Conservation (phyloP, 2,888 invertebrate genomes). For the Osmoderma eremita region DNA sequence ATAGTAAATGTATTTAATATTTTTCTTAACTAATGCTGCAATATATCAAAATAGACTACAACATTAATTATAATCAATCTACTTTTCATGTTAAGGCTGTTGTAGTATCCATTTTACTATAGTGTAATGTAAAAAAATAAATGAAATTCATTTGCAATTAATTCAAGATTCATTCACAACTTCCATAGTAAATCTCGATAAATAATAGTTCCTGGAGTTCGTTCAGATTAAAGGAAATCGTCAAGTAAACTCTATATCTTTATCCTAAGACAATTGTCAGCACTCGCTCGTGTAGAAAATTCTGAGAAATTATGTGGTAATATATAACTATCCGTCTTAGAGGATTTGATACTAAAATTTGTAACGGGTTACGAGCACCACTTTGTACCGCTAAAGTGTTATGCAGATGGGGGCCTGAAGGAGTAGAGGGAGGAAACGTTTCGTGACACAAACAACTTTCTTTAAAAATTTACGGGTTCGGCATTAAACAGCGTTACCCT, state of each 20-base stretch:
- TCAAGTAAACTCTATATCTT: not conserved
- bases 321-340: slow-evolving; percentile 32
- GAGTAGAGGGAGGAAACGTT: slow-evolving; percentile 11
- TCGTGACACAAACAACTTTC: slow-evolving; percentile 37
- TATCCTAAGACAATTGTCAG: slow-evolving; percentile 4
- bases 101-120: no score
- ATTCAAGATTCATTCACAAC: no score
- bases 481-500: slow-evolving; percentile 34
- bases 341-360: slow-evolving; percentile 26
- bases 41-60: no score
- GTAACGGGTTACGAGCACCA: slow-evolving; percentile 26
- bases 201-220: no score
- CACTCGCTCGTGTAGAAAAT: not conserved
- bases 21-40: no score
- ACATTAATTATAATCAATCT: no score
- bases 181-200: no score
- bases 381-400: slow-evolving; percentile 34
- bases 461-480: slow-evolving; percentile 34
- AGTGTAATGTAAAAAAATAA: no score
- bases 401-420: slow-evolving; percentile 25
- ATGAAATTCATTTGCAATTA: no score
- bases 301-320: slow-evolving; percentile 20
- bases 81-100: no score
- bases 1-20: no score
- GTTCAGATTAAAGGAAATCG: no score